Evolutionary conservation across 2,113 vertebrate species (phyloP).

Genomic region (Axis porcinus): DNA sequence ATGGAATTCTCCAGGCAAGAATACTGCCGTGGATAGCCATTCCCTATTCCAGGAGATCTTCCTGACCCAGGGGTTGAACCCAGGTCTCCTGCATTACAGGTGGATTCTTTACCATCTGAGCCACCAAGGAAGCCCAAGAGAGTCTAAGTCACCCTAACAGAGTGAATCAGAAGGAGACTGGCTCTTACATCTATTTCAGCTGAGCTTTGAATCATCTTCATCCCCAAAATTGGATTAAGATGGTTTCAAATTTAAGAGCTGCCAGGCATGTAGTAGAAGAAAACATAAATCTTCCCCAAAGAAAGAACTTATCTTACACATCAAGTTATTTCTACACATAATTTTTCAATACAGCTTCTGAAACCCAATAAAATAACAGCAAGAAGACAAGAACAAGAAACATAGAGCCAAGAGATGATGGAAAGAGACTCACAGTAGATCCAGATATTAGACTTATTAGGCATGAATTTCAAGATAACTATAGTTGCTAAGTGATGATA

Average conservation of each 20-base stretch:
- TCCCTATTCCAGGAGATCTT: not conserved
- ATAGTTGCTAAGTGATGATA: not conserved
- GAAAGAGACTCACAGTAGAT: not conserved
- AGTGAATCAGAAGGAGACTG: not conserved
- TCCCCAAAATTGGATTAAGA: not conserved
- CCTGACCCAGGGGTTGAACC: not conserved
- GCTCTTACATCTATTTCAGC: not conserved
- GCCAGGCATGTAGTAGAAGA: not conserved
- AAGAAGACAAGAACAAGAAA: not conserved
- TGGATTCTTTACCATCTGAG: not conserved
- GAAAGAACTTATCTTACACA: not conserved
- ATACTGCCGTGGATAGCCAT: not conserved
- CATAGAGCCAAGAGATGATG: not conserved
- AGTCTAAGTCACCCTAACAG: not conserved
- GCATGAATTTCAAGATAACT: not conserved
- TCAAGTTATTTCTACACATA: conserved; percentile 20
- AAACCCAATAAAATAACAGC: conserved; percentile 4
- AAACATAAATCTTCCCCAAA: not conserved
- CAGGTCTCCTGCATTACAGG: not conserved
- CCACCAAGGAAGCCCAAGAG: not conserved
- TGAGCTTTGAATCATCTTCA: not conserved
- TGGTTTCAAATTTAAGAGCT: not conserved
- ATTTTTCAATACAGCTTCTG: not conserved
- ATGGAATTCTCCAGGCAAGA: not conserved
- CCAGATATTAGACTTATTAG: not conserved